These are phyloP conservation scores for Scaptodrosophila latifasciaeformis DNA, from an alignment of 2,888 invertebrate species.

Conservation along the genomic window DNA sequence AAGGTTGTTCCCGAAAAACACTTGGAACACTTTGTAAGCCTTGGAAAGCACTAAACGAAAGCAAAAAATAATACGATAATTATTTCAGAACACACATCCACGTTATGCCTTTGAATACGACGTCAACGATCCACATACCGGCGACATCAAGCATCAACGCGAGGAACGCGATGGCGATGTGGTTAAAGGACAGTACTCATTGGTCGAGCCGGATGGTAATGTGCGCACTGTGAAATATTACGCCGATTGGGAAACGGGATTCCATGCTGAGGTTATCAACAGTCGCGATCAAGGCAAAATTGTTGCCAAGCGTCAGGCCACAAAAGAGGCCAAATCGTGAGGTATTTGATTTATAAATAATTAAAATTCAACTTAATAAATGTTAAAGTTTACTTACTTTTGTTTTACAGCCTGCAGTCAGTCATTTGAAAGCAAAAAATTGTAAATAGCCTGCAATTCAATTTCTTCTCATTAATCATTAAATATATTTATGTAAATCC, in stretches of 20 bases:
- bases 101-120: conserved; percentile 84
- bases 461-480: conserved; percentile 60
- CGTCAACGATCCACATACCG: conserved; percentile 84
- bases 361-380: too few species aligned
- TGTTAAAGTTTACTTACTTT: too few species aligned
- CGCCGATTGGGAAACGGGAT: conserved; percentile 87
- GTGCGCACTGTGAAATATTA: conserved; percentile 85
- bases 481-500: conserved; percentile 60
- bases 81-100: conserved; percentile 79
- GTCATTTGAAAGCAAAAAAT: conserved; percentile 26
- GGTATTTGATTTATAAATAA: conserved; percentile 3
- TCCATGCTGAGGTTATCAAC: conserved; percentile 84
- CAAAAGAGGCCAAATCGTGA: conserved; percentile 54
- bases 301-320: conserved; percentile 71
- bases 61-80: not conserved
- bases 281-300: conserved; percentile 77
- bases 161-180: conserved; percentile 84
- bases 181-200: conserved; percentile 82
- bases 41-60: not conserved
- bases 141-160: conserved; percentile 84
- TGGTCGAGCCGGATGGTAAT: conserved; percentile 85
- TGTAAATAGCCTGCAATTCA: conserved; percentile 62
- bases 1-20: conserved; percentile 80
- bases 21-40: conserved; percentile 80
- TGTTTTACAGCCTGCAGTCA: conserved; percentile 3